Evolutionary conservation across 2,113 vertebrate species (phyloP).

Genomic region (Mastomys natalensis): DNA sequence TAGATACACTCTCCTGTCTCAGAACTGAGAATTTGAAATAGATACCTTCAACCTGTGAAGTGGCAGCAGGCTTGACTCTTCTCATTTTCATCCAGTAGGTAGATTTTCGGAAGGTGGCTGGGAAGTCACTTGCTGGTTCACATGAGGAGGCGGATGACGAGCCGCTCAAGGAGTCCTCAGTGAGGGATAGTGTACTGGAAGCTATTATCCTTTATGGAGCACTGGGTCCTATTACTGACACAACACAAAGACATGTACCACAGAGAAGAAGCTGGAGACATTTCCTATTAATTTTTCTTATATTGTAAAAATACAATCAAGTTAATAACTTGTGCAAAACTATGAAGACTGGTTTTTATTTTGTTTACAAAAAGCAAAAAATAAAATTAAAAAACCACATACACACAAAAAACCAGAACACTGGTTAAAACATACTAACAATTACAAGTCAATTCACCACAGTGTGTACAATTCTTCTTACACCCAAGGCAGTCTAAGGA

Average conservation of each 20-base stretch:
- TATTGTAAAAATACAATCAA: slow-evolving; percentile 41
- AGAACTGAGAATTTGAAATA: background rate
- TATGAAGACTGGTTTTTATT: slow-evolving; percentile 36
- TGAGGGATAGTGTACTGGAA: slow-evolving; percentile 70
- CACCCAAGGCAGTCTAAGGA: background rate
- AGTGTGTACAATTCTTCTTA: slow-evolving; percentile 22
- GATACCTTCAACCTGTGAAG: slow-evolving; percentile 79
- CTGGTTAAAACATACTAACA: background rate
- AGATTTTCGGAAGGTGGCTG: slow-evolving; percentile 84
- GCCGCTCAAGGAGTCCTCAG: slow-evolving; percentile 80
- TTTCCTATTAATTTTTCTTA: background rate
- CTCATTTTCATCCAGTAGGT: slow-evolving; percentile 88
- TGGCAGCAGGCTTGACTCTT: slow-evolving; percentile 79
- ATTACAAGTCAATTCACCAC: slow-evolving; percentile 3
- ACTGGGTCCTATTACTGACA: slow-evolving; percentile 71
- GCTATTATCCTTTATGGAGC: slow-evolving; percentile 82
- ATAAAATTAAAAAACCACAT: background rate
- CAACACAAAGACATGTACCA: slow-evolving; percentile 44
- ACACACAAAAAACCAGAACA: background rate
- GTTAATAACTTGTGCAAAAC: slow-evolving; percentile 45
- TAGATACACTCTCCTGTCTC: slow-evolving; percentile 18
- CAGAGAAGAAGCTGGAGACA: slow-evolving; percentile 26
- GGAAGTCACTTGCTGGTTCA: slow-evolving; percentile 84
- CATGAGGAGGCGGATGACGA: slow-evolving; percentile 85
- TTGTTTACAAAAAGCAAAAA: background rate